These are phyloP conservation scores for Apotomis turbidana DNA, from an alignment of 2,888 invertebrate species.

Conservation along the genomic window DNA sequence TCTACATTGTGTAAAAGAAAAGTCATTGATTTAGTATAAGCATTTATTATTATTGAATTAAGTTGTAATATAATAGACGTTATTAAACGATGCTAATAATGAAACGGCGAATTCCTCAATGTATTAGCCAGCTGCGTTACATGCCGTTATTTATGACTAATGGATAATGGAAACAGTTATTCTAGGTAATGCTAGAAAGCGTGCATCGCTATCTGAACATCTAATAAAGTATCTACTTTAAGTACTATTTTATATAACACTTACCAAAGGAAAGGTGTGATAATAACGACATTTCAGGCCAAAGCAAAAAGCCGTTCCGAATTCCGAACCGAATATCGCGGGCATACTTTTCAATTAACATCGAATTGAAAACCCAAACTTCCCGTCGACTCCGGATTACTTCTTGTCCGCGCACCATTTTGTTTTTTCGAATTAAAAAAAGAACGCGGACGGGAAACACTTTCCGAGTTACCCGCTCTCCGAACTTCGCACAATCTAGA, in stretches of 20 bases:
- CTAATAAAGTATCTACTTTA: conserved; percentile 8
- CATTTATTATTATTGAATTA: neutral
- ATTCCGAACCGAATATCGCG: conserved; percentile 25
- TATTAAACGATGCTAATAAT: conserved; percentile 9
- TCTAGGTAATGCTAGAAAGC: conserved; percentile 16
- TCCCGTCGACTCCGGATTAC: conserved; percentile 23
- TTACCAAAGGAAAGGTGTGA: neutral
- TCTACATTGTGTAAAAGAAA: neutral
- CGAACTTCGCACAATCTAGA: conserved; percentile 75
- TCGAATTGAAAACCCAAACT: conserved; percentile 27
- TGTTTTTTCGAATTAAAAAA: conserved; percentile 40
- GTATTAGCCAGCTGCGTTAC: conserved; percentile 20
- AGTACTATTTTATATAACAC: conserved; percentile 6
- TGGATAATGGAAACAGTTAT: conserved; percentile 21
- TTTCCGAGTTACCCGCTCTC: conserved; percentile 58
- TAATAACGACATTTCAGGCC: neutral
- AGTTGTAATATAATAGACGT: neutral
- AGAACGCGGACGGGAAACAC: conserved; percentile 59
- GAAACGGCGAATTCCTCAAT: conserved; percentile 23
- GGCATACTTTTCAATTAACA: conserved; percentile 40
- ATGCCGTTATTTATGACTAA: conserved; percentile 25
- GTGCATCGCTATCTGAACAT: conserved; percentile 16
- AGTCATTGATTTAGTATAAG: neutral
- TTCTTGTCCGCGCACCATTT: conserved; percentile 29
- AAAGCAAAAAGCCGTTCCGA: conserved; percentile 17